A percentile compares a stretch with the other conserved stretches of the same genome.
Evolutionary conservation across 2,113 vertebrate genomes (phyloP).

Genomic region (Siniperca knerii): DNA sequence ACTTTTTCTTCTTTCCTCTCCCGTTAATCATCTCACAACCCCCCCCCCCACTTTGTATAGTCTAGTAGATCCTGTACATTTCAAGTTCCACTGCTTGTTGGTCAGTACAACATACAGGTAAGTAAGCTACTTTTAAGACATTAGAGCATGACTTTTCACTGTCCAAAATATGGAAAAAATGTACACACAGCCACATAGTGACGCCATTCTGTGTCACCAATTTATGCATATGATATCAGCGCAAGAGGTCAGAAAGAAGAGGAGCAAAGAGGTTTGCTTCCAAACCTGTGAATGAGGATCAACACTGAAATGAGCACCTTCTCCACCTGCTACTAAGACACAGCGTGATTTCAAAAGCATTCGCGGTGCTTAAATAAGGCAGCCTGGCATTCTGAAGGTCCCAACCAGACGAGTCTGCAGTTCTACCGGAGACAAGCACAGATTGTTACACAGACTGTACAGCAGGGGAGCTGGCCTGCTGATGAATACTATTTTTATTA

Average conservation of each 20-base stretch:
- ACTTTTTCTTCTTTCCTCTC: too few relatives aligned
- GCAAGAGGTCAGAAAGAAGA: not conserved
- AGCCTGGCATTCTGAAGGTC: not conserved
- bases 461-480: not conserved
- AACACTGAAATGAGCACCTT: not conserved
- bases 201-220: conserved; percentile 13
- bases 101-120: conserved; percentile 11
- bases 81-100: conserved; percentile 33
- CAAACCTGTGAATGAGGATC: not conserved
- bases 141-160: conserved; percentile 7
- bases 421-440: not conserved
- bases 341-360: not conserved
- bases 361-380: conserved; percentile 6
- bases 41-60: conserved; percentile 15
- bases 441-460: conserved; percentile 2
- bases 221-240: conserved; percentile 29
- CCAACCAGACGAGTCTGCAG: not conserved
- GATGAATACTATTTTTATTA: not conserved
- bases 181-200: conserved; percentile 1
- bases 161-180: conserved; percentile 33
- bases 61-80: conserved; percentile 22
- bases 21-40: too few relatives aligned
- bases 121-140: conserved; percentile 37
- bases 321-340: conserved; percentile 6
- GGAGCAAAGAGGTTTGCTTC: not conserved